A percentile compares a stretch with the other conserved stretches of the same genome.
Conservation (phyloP, 2,113 vertebrate species). For the Arenaria interpres region DNA sequence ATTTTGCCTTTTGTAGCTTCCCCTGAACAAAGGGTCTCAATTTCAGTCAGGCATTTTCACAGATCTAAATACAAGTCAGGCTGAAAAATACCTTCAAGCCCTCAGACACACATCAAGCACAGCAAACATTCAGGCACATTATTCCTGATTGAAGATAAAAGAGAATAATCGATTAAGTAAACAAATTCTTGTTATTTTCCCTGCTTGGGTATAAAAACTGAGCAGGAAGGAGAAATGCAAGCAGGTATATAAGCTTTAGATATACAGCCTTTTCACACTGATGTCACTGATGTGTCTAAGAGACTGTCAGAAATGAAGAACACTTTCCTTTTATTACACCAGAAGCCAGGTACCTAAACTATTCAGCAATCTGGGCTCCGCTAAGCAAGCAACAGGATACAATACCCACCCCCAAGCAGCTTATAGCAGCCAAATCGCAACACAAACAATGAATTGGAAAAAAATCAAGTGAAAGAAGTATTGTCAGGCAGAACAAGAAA, state of each 20-base stretch:
- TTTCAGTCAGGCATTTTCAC: background rate
- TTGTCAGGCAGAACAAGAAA: slow-evolving; percentile 47
- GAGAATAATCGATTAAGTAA: background rate
- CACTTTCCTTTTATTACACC: background rate
- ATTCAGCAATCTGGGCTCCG: background rate
- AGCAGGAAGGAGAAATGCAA: background rate
- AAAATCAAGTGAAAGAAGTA: slow-evolving; percentile 40
- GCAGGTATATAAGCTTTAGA: background rate
- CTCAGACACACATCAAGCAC: background rate
- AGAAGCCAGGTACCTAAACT: background rate
- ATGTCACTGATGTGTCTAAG: background rate
- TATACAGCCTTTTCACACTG: background rate
- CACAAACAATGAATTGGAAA: slow-evolving; percentile 16
- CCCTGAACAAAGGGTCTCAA: slow-evolving; percentile 20
- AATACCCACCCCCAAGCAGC: background rate
- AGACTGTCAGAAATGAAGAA: background rate
- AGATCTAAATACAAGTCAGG: background rate
- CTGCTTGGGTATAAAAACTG: background rate
- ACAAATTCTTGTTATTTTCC: background rate
- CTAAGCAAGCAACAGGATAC: background rate
- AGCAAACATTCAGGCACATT: background rate
- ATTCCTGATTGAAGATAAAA: background rate
- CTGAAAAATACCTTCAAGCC: slow-evolving; percentile 28
- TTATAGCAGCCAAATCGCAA: slow-evolving; percentile 20
- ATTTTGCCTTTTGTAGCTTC: background rate